These are phyloP conservation scores for Reticulitermes lucifugus DNA, from an alignment of 2,888 invertebrate species.

Conservation along the genomic window DNA sequence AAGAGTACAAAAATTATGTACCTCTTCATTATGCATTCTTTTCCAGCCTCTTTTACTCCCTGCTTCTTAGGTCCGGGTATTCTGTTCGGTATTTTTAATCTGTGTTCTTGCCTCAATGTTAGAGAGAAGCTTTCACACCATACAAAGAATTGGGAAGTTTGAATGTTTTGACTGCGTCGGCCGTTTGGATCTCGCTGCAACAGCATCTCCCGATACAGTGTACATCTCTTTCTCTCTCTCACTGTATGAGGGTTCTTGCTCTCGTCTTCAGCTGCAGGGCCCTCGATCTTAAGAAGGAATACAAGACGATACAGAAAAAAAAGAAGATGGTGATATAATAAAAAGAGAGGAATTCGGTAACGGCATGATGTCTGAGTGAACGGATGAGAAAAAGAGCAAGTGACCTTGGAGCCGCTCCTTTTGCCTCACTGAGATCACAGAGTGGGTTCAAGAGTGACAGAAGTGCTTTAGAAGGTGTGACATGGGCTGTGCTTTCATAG, in stretches of 20 bases:
- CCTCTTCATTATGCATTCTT: no score
- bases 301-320: background rate
- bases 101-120: no score
- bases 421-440: background rate
- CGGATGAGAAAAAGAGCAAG: background rate
- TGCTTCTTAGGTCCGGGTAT: no score
- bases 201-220: no score
- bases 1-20: no score
- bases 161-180: no score
- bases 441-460: background rate
- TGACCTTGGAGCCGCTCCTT: background rate
- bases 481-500: no score
- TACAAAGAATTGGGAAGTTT: no score
- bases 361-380: background rate
- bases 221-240: background rate
- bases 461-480: background rate
- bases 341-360: constrained; percentile 14
- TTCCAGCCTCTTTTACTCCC: no score
- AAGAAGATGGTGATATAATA: background rate
- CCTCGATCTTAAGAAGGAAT: background rate
- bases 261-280: background rate
- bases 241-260: background rate
- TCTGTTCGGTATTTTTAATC: no score
- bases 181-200: no score
- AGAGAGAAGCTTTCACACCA: no score